A percentile compares a stretch with the other conserved stretches of the same genome.
phyloP scores from a whole-genome alignment of 1,140 invertebrate genomes.

The Drosophila nannoptera region DNA sequence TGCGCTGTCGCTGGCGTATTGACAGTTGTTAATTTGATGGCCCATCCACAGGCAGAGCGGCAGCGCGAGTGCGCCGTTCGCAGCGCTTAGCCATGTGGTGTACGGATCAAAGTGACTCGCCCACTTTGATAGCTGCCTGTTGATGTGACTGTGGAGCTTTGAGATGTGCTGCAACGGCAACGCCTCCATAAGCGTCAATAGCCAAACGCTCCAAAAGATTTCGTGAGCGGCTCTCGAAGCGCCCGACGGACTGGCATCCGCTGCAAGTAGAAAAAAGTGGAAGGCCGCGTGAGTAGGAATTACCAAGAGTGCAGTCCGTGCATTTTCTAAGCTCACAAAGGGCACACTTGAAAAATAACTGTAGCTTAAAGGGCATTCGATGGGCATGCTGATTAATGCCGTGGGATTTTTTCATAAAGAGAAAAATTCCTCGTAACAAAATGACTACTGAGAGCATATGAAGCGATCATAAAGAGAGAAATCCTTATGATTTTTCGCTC shows the following conservation, averaged over 20 bases:
- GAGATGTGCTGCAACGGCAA: conserved; percentile 28
- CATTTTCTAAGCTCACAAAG: conserved; percentile 5
- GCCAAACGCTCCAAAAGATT: conserved; percentile 63
- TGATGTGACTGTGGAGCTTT: conserved; percentile 55
- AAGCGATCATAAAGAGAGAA: too few relatives aligned
- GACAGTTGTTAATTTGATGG: conserved; percentile 76
- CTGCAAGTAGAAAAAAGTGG: conserved; percentile 26
- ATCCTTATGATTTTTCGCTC: too few relatives aligned
- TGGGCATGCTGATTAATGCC: background rate
- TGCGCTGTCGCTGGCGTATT: conserved; percentile 36
- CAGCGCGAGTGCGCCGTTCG: conserved; percentile 13
- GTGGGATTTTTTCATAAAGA: background rate
- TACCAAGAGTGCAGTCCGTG: conserved; percentile 11
- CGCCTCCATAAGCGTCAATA: conserved; percentile 39
- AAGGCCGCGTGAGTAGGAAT: conserved; percentile 9
- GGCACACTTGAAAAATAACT: background rate
- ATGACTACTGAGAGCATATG: too few relatives aligned
- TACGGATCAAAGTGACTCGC: conserved; percentile 41
- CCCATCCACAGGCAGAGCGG: conserved; percentile 44
- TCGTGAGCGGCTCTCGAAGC: conserved; percentile 54
- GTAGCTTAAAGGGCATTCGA: background rate
- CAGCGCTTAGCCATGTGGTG: conserved; percentile 33
- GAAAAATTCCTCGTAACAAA: too few relatives aligned
- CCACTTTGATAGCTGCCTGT: conserved; percentile 54
- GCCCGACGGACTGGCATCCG: conserved; percentile 56